These are phyloP conservation scores for Albula glossodonta DNA, from an alignment of 2,113 vertebrate species.

Conservation along the genomic window DNA sequence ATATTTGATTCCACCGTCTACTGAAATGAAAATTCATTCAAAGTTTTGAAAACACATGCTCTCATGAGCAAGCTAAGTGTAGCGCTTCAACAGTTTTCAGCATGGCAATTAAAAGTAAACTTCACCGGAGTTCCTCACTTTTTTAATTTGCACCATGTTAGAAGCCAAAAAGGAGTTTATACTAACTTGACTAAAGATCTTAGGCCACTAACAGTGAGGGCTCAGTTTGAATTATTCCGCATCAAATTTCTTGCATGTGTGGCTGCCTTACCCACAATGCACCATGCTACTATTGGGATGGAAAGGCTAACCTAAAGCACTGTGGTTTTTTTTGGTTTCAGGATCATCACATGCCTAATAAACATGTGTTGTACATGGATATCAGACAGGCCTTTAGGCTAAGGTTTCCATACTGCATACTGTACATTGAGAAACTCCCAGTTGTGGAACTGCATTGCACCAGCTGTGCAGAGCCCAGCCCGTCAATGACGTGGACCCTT, in stretches of 20 bases:
- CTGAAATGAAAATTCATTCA: not conserved
- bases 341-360: not conserved
- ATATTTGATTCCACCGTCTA: not conserved
- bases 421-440: not conserved
- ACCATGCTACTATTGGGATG: too few relatives aligned
- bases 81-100: too few relatives aligned
- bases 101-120: too few relatives aligned
- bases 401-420: too few relatives aligned
- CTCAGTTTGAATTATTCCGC: not conserved
- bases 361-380: not conserved
- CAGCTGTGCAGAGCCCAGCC: not conserved
- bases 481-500: not conserved
- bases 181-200: not conserved
- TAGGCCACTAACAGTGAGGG: not conserved
- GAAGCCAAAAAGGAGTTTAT: not conserved
- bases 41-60: not conserved
- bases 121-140: too few relatives aligned
- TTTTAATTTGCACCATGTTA: too few relatives aligned
- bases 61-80: not conserved
- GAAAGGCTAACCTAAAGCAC: too few relatives aligned
- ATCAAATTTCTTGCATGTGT: not conserved
- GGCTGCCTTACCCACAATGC: too few relatives aligned
- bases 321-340: too few relatives aligned
- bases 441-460: not conserved
- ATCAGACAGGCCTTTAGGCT: not conserved